These are phyloP conservation scores for Campaea margaritaria DNA, from an alignment of 2,888 invertebrate species.

Conservation along the genomic window DNA sequence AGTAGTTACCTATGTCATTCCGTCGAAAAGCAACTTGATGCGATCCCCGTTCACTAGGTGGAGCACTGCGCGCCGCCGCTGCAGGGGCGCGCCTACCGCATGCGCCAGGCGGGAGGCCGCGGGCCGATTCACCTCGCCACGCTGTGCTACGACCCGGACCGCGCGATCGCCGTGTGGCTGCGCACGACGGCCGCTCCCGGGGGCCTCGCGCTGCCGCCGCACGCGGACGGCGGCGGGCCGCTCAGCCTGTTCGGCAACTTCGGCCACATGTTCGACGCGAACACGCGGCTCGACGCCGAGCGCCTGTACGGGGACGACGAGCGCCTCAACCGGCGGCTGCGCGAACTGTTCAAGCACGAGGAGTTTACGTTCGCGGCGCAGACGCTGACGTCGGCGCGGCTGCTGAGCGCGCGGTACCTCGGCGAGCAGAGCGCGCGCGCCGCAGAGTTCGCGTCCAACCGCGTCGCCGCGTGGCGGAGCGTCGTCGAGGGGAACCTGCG, in stretches of 20 bases:
- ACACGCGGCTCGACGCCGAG: slow-evolving; percentile 66
- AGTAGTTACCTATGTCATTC: no score
- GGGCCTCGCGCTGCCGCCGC: slow-evolving; percentile 54
- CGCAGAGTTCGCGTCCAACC: slow-evolving; percentile 71
- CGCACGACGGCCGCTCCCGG: slow-evolving; percentile 61
- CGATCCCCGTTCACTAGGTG: slow-evolving; percentile 50
- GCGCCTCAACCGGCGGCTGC: slow-evolving; percentile 63
- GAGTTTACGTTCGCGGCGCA: slow-evolving; percentile 64
- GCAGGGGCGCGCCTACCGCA: slow-evolving; percentile 74
- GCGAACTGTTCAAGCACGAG: slow-evolving; percentile 65
- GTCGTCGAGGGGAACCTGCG: slow-evolving; percentile 69
- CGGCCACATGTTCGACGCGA: slow-evolving; percentile 78
- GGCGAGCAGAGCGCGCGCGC: slow-evolving; percentile 68
- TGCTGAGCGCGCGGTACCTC: slow-evolving; percentile 68
- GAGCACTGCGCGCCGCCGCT: slow-evolving; percentile 64
- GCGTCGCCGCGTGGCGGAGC: slow-evolving; percentile 69
- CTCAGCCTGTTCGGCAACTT: slow-evolving; percentile 77
- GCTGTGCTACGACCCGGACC: slow-evolving; percentile 73
- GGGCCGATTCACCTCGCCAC: slow-evolving; percentile 64
- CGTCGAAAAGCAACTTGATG: no score
- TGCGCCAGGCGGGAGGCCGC: slow-evolving; percentile 41
- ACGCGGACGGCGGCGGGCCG: slow-evolving; percentile 58
- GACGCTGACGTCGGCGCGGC: slow-evolving; percentile 58
- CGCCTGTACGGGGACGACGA: slow-evolving; percentile 70
- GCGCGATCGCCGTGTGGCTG: slow-evolving; percentile 56